Evolutionary conservation across 2,797 vertebrate species (phyloP).

Genomic region (Xenops minutus): DNA sequence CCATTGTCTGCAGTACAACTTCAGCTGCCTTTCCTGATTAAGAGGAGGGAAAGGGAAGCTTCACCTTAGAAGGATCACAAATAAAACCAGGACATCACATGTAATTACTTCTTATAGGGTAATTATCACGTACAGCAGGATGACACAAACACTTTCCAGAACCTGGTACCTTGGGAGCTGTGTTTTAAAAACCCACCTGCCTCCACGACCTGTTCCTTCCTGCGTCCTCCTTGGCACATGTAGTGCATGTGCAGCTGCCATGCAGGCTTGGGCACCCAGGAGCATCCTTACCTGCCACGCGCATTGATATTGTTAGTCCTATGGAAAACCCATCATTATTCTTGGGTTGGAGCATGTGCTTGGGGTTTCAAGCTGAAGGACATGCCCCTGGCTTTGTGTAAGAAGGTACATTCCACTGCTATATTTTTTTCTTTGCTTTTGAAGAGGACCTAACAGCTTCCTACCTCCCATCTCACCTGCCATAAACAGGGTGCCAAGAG

Average conservation of each 20-base stretch:
- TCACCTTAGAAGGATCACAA: neutral
- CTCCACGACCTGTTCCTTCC: neutral
- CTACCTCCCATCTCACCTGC: constrained; percentile 37
- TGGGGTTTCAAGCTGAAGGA: neutral
- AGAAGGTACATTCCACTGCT: neutral
- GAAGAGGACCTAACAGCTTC: neutral
- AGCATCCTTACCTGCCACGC: neutral
- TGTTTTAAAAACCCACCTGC: constrained; percentile 21
- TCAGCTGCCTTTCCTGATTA: neutral
- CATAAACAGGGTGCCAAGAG: neutral
- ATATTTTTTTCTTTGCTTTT: constrained; percentile 30
- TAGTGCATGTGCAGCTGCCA: rapidly evolving
- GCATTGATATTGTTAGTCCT: rapidly evolving
- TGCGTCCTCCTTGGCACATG: neutral
- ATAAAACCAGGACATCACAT: neutral
- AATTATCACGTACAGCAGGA: neutral
- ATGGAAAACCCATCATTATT: neutral
- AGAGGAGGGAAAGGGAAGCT: neutral
- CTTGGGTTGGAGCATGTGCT: neutral
- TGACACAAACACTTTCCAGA: neutral
- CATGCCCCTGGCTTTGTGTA: neutral
- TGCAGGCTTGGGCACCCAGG: neutral
- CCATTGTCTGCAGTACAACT: neutral
- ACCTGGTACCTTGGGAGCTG: neutral
- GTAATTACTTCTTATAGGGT: neutral